These are phyloP conservation scores for Nymphalis polychloros DNA, from an alignment of 2,888 invertebrate genomes.

Conservation along the genomic window DNA sequence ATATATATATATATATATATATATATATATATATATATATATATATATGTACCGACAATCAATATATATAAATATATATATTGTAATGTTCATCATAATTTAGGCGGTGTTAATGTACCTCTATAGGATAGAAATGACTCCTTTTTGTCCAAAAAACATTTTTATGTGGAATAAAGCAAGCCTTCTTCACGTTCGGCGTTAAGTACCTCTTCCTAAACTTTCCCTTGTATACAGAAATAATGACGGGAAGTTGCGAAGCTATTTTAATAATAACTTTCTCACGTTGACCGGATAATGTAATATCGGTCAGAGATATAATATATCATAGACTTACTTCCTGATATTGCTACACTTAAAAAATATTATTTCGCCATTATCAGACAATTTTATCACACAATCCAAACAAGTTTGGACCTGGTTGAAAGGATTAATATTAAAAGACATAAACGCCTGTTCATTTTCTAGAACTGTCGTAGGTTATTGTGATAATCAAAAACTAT, in stretches of 20 bases:
- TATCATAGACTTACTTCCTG: not conserved
- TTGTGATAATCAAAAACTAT: too few relatives aligned
- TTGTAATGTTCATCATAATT: too few relatives aligned
- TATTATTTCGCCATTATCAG: too few relatives aligned
- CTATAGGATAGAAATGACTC: not conserved
- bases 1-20: too few relatives aligned
- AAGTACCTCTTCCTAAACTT: conserved; percentile 48
- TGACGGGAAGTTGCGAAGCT: conserved; percentile 57
- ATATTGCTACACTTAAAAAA: not conserved
- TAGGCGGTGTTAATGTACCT: too few relatives aligned
- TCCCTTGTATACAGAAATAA: conserved; percentile 57
- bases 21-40: too few relatives aligned
- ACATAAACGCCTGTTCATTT: not conserved
- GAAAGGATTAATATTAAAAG: not conserved
- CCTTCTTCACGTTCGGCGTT: not conserved
- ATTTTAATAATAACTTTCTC: conserved; percentile 60
- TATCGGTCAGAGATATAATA: not conserved
- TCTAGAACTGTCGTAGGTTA: too few relatives aligned
- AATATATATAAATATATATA: too few relatives aligned
- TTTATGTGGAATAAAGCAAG: not conserved
- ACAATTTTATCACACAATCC: too few relatives aligned
- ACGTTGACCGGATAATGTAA: not conserved
- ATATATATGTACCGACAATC: too few relatives aligned
- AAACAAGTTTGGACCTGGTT: too few relatives aligned
- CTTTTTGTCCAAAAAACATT: not conserved